Conservation (phyloP, 2,113 vertebrate species). For the Pelmatolapia mariae region DNA sequence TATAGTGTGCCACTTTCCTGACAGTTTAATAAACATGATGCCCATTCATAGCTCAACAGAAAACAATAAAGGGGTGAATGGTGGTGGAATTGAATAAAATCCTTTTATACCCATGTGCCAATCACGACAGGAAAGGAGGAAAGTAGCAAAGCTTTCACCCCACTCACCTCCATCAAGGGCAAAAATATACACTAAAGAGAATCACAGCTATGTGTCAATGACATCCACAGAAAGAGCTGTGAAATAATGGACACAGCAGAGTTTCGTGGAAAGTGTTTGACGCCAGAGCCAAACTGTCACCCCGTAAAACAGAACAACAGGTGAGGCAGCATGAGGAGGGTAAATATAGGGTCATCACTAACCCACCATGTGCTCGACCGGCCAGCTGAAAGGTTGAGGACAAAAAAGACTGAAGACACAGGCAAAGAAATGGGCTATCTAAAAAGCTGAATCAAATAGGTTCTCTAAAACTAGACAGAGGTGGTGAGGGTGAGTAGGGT, state of each 20-base stretch:
- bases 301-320: slow-evolving; percentile 62
- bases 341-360: slow-evolving; percentile 62
- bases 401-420: background rate
- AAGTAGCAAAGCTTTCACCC: background rate
- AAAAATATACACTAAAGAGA: background rate
- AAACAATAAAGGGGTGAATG: background rate
- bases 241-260: background rate
- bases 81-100: background rate
- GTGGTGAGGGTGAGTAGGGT: background rate
- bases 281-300: slow-evolving; percentile 53
- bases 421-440: background rate
- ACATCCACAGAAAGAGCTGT: background rate
- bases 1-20: background rate
- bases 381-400: background rate
- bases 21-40: background rate
- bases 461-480: background rate
- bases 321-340: slow-evolving; percentile 49
- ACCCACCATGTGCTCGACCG: slow-evolving; percentile 8
- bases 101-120: background rate
- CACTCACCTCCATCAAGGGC: background rate
- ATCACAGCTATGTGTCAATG: background rate
- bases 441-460: background rate
- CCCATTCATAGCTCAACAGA: background rate
- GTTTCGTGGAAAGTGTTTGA: slow-evolving; percentile 42
- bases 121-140: background rate